These are phyloP conservation scores for Psilopsiagon aurifrons DNA, from an alignment of 2,113 vertebrate species.

Conservation along the genomic window DNA sequence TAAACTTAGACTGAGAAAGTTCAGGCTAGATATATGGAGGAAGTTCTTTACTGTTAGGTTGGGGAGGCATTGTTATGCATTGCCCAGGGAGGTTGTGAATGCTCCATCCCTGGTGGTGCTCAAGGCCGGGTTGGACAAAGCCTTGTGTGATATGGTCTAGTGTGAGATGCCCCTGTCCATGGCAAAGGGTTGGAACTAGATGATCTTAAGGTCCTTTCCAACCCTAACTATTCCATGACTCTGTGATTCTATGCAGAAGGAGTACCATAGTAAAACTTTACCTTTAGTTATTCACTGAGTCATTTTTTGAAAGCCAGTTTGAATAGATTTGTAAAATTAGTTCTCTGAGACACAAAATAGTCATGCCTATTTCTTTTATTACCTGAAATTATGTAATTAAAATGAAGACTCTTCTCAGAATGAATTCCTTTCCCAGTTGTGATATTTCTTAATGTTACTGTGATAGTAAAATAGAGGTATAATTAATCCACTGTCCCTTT, in stretches of 20 bases:
- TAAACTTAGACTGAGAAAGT: not conserved
- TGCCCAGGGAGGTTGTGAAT: not conserved
- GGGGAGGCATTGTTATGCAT: not conserved
- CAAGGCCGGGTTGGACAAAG: not conserved
- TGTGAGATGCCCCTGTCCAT: not conserved
- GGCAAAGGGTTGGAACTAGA: not conserved
- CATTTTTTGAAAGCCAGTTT: not conserved
- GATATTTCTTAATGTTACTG: constrained; percentile 52
- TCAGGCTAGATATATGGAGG: not conserved
- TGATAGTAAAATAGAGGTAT: constrained; percentile 32
- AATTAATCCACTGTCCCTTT: constrained; percentile 65
- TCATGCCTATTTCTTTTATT: constrained; percentile 5
- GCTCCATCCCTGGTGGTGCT: not conserved
- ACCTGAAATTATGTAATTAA: constrained; percentile 61
- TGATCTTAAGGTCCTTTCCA: not conserved
- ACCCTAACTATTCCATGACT: not conserved
- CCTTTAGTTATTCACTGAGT: not conserved
- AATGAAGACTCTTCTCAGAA: constrained; percentile 36
- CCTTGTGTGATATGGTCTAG: not conserved
- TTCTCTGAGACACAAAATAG: not conserved
- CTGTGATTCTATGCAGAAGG: not conserved
- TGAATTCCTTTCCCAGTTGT: constrained; percentile 24
- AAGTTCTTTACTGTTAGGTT: not conserved
- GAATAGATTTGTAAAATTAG: not conserved
- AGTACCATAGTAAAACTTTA: not conserved